Percentiles rank a stretch among this genome's conserved stretches.
Conservation (phyloP, 64 coral and sea anemone species). For the Actinia tenebrosa region DNA sequence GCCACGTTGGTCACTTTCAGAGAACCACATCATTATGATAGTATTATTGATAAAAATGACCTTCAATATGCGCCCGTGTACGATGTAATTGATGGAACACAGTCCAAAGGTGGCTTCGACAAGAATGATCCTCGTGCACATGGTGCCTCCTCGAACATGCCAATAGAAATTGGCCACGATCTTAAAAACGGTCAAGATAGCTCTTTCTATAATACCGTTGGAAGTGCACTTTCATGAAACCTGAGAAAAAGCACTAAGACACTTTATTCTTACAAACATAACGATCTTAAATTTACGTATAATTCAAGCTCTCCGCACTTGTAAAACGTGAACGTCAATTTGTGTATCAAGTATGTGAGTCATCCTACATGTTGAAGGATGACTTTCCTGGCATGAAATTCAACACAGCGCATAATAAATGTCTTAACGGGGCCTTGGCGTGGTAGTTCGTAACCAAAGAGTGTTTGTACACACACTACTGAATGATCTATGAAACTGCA, state of each 20-base stretch:
- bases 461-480: too few relatives aligned
- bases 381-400: too few relatives aligned
- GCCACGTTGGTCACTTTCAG: background rate
- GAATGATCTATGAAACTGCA: too few relatives aligned
- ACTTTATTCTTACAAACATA: background rate
- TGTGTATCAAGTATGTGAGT: too few relatives aligned
- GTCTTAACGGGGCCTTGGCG: too few relatives aligned
- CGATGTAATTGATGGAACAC: background rate
- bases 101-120: background rate
- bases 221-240: background rate
- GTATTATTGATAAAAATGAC: background rate
- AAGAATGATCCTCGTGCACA: background rate
- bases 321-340: too few relatives aligned
- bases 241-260: background rate
- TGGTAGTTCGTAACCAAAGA: too few relatives aligned
- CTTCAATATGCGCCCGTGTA: background rate
- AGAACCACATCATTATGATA: background rate
- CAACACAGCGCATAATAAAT: too few relatives aligned
- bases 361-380: too few relatives aligned
- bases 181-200: too few relatives aligned
- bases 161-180: background rate
- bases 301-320: too few relatives aligned
- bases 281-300: too few relatives aligned
- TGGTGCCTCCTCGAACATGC: background rate
- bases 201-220: background rate